Evolutionary conservation across 2,797 vertebrate genomes (phyloP).

Genomic region (Numenius phaeopus): DNA sequence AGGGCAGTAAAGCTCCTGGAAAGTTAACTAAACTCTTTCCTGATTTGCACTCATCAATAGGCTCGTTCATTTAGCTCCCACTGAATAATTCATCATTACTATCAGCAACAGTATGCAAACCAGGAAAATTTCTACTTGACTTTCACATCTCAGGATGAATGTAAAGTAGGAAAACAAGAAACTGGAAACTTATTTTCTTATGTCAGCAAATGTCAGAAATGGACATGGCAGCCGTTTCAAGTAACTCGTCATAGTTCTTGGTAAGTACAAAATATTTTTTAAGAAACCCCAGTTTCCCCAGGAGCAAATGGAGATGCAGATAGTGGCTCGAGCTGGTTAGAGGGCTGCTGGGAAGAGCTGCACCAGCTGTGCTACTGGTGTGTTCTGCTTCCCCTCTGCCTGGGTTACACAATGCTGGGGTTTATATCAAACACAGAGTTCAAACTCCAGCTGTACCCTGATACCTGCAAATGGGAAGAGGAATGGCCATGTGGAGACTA

Average conservation of each 20-base stretch:
- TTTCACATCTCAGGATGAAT: neutral
- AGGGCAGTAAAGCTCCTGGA: neutral
- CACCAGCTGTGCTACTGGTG: rapidly evolving
- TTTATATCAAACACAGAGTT: neutral
- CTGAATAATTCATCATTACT: conserved; percentile 41
- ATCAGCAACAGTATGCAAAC: conserved; percentile 3
- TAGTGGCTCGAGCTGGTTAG: neutral
- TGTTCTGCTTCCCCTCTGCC: too few relatives aligned
- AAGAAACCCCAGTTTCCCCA: neutral
- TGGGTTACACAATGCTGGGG: neutral
- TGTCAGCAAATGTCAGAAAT: neutral
- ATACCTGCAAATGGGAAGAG: neutral
- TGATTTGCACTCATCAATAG: conserved; percentile 32
- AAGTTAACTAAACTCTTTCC: neutral
- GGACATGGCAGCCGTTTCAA: neutral
- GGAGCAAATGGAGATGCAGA: neutral
- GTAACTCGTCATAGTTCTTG: neutral
- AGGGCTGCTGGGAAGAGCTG: neutral
- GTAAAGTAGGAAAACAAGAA: neutral
- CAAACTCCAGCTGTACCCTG: neutral
- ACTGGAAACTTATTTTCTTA: neutral
- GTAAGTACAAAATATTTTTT: neutral
- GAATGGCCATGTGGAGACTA: neutral
- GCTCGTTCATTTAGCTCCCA: conserved; percentile 7
- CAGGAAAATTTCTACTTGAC: neutral